phyloP scores from a whole-genome alignment of 2,797 vertebrate genomes.

The Peromyscus eremicus region DNA sequence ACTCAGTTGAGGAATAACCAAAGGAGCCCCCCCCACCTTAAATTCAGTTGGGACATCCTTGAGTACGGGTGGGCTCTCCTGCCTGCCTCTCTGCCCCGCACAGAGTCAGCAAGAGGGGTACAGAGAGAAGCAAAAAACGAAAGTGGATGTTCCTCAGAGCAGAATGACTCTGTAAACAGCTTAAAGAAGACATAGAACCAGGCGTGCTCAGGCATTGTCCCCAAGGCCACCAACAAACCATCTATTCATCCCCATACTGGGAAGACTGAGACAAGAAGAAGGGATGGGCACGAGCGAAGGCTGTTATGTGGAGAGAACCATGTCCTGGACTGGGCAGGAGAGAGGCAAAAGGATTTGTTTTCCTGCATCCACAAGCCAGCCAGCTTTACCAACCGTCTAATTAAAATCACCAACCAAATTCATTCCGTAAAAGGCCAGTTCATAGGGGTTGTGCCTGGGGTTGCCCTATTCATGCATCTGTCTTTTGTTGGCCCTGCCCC shows the following conservation, averaged over 20 bases:
- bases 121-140: neutral
- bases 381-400: neutral
- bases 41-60: neutral
- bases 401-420: neutral
- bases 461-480: neutral
- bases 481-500: neutral
- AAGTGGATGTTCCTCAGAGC: neutral
- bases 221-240: neutral
- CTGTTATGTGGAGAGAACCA: neutral
- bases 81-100: neutral
- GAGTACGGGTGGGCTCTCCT: neutral
- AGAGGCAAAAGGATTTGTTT: neutral
- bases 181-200: neutral
- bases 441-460: neutral
- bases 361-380: neutral
- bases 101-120: neutral
- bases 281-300: neutral
- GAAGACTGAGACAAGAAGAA: neutral
- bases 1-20: neutral
- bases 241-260: fast-evolving
- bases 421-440: neutral
- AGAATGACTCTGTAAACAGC: neutral
- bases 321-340: too few relatives aligned
- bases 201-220: neutral
- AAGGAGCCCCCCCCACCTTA: neutral